Base-by-base conservation (phyloP, 92 coral and sea anemone species). In the Muricea muricata region DNA sequence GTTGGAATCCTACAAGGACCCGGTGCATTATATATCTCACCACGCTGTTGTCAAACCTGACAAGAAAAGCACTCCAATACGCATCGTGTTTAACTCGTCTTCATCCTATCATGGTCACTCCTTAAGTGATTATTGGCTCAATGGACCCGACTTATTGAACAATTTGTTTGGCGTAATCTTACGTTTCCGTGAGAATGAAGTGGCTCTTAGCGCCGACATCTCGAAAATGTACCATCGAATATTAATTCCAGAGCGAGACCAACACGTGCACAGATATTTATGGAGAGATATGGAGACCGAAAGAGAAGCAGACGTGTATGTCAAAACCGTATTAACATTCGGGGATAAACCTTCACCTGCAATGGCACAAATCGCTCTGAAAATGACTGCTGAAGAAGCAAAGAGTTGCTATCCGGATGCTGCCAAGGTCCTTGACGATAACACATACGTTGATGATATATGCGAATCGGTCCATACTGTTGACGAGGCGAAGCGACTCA, bases 201-300 rank as follows among this genome's bases (percentile, higher is more conserved):
- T 55, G 20, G 91, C 93, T 2, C 3, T 91, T 0, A 46, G 24
- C 52, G 94, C 90, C 7, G 90, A 91, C 77, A 32, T 91, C 11
- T 85, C 84, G 1, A 88, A 88, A 78, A 88, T 88, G 94, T 91
- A 85, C 46, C 90, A 91, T 68, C 46, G 85, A 26, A 65, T 88
- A 15, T 65, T 80, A 47, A 88, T 91, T 15, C 87, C 94, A 15
- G 76, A 77, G 56, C 39, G 48, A n/a, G 94, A 91, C 34, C 94
- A 88, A 70, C 91, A 91, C 24, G 87, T 88, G 2, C 91, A 84
- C 52, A 89, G 91, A 20, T 91, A 73, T 73, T 85, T 91, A 5
- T 87, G 94, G 94, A 39, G 94, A 52, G 73, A 88, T 80, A 72
- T 88, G 89, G 87, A 88, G 23, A 84, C 89, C 6, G 45, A 80